These are phyloP conservation scores for Heliconius hortense DNA, from an alignment of 2,888 invertebrate species.

Conservation along the genomic window DNA sequence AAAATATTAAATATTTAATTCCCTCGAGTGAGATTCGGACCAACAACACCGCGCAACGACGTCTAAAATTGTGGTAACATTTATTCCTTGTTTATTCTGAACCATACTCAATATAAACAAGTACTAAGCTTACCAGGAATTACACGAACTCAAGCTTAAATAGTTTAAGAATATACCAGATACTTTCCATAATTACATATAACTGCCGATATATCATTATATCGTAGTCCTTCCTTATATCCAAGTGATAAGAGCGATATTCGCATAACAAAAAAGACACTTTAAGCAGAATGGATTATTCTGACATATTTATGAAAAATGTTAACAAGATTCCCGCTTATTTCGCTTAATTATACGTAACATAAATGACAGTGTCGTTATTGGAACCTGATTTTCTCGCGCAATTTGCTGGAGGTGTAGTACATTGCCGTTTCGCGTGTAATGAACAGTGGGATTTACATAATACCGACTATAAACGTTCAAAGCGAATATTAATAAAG, in stretches of 20 bases:
- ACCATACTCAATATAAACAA: too few species aligned
- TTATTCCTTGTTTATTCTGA: too few species aligned
- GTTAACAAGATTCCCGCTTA: constrained; percentile 48
- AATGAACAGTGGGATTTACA: constrained; percentile 40
- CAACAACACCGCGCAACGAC: too few species aligned
- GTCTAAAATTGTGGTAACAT: too few species aligned
- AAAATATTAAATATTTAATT: too few species aligned
- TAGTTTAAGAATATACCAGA: neutral
- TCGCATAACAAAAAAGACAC: constrained; percentile 17
- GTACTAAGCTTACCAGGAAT: neutral
- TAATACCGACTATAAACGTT: constrained; percentile 33
- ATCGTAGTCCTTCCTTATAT: neutral
- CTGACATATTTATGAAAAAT: constrained; percentile 49
- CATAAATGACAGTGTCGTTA: constrained; percentile 53
- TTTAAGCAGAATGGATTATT: constrained; percentile 32
- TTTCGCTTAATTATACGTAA: constrained; percentile 55
- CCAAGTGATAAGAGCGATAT: constrained; percentile 2
- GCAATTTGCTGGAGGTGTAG: constrained; percentile 45
- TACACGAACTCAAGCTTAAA: neutral
- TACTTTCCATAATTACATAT: constrained; percentile 1
- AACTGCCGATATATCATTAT: neutral
- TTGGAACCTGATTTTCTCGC: constrained; percentile 47
- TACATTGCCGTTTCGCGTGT: constrained; percentile 37
- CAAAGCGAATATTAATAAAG: constrained; percentile 27
- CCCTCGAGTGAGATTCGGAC: too few species aligned